These are phyloP conservation scores for Monopterus albus DNA, from an alignment of 2,113 vertebrate species.

Conservation along the genomic window DNA sequence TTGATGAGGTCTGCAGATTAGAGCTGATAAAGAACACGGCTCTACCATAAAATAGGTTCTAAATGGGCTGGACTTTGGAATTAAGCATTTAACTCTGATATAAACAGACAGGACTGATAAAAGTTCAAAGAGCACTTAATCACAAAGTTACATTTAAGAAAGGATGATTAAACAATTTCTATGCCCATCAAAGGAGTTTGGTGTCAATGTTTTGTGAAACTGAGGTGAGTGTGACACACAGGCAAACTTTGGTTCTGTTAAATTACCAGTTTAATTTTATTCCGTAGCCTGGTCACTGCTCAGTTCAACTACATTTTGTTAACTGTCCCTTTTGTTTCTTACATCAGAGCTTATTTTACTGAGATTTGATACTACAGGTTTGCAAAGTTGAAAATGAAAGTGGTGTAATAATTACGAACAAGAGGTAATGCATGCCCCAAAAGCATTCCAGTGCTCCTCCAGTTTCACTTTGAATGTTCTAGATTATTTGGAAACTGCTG, in stretches of 20 bases:
- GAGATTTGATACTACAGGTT: not conserved
- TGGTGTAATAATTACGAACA: not conserved
- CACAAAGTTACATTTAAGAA: not conserved
- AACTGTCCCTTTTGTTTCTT: not conserved
- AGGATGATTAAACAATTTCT: not conserved
- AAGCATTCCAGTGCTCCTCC: not conserved
- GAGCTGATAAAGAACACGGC: conserved; percentile 15
- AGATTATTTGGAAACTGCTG: not conserved
- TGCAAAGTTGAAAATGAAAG: not conserved
- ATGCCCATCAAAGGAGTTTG: not conserved
- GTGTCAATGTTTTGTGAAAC: too few species aligned
- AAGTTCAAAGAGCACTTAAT: conserved; percentile 38
- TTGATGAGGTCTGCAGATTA: conserved; percentile 42
- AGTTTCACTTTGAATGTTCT: not conserved
- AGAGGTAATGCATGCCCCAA: not conserved
- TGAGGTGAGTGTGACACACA: too few species aligned
- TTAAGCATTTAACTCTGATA: conserved; percentile 11
- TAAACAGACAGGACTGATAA: conserved; percentile 33
- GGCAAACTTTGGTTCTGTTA: not conserved
- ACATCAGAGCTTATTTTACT: not conserved
- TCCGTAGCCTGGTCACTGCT: not conserved
- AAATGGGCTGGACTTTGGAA: conserved; percentile 65
- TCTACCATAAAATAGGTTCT: not conserved
- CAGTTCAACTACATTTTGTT: not conserved
- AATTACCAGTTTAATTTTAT: not conserved